Percentiles rank a stretch among this genome's conserved stretches.
Evolutionary conservation across 2,888 invertebrate species (phyloP).

Genomic region (Drosophila prolongata): DNA sequence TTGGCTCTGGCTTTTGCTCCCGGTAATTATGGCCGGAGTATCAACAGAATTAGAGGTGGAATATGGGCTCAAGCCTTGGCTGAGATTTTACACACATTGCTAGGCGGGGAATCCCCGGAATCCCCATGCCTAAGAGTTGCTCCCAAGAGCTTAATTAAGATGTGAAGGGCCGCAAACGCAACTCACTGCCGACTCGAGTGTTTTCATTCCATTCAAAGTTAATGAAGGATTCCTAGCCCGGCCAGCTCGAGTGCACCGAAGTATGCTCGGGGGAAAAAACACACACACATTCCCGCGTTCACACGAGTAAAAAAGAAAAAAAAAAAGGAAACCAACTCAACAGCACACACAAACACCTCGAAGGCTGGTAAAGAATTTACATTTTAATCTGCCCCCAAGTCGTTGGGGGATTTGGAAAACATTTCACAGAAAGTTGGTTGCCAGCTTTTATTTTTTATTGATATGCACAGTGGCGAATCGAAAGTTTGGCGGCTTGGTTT

Average conservation of each 20-base stretch:
- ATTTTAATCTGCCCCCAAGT: slow-evolving; percentile 74
- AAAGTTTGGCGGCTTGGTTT: slow-evolving; percentile 55
- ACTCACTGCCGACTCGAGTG: slow-evolving; percentile 49
- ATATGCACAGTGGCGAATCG: slow-evolving; percentile 44
- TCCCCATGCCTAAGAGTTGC: slow-evolving; percentile 44
- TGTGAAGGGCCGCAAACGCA: slow-evolving; percentile 57
- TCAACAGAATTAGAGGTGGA: slow-evolving; percentile 65
- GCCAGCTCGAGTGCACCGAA: slow-evolving; percentile 23
- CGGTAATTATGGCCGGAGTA: slow-evolving; percentile 68
- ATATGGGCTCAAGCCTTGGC: slow-evolving; percentile 50
- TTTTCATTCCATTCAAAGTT: slow-evolving; percentile 78
- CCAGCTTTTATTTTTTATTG: slow-evolving; percentile 31
- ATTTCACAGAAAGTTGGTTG: slow-evolving; percentile 50
- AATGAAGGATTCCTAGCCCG: slow-evolving; percentile 69
- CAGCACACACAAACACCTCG: slow-evolving; percentile 25
- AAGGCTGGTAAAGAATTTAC: slow-evolving; percentile 67
- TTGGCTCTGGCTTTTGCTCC: slow-evolving; percentile 12
- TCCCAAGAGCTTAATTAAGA: slow-evolving; percentile 77
- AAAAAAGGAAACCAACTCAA: neutral
- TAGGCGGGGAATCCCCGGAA: slow-evolving; percentile 48
- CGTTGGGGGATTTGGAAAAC: slow-evolving; percentile 65
- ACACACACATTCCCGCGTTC: neutral
- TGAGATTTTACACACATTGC: slow-evolving; percentile 67
- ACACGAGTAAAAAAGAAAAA: neutral
- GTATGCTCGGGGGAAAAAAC: slow-evolving; percentile 22